Conservation (phyloP, 2,888 invertebrate species). For the Perizoma flavofasciatum region DNA sequence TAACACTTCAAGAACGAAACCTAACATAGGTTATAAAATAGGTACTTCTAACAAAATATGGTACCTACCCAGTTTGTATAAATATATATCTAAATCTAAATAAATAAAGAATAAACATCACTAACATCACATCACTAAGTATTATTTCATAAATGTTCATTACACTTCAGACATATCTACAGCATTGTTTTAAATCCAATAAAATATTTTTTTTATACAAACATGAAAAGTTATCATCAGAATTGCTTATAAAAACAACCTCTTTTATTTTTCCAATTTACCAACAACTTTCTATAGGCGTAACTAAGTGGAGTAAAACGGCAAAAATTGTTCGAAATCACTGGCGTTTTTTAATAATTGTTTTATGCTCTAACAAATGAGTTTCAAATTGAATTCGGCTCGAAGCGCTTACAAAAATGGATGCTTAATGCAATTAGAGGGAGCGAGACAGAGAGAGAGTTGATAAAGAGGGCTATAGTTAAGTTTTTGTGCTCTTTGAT, state of each 20-base stretch:
- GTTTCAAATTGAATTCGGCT: conserved; percentile 87
- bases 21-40: too few species aligned
- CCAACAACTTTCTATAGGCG: conserved; percentile 36
- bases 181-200: too few species aligned
- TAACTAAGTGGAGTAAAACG: conserved; percentile 71
- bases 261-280: conserved; percentile 23
- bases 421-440: conserved; percentile 86
- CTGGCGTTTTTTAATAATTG: conserved; percentile 83
- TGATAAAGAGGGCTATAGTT: conserved; percentile 17
- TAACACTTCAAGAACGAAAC: too few species aligned
- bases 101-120: too few species aligned
- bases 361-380: conserved; percentile 86
- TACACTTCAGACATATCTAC: too few species aligned
- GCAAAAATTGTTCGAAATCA: conserved; percentile 78
- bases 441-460: conserved; percentile 65
- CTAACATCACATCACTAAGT: too few species aligned
- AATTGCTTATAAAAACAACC: conserved; percentile 23
- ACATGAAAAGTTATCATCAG: neutral
- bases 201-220: too few species aligned
- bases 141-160: too few species aligned
- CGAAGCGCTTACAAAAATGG: conserved; percentile 86
- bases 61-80: too few species aligned
- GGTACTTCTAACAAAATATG: too few species aligned
- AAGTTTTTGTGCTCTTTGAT: conserved; percentile 53
- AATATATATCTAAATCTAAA: too few species aligned